These are phyloP conservation scores for Cyprinella venusta DNA, from an alignment of 2,797 vertebrate species.

Conservation along the genomic window DNA sequence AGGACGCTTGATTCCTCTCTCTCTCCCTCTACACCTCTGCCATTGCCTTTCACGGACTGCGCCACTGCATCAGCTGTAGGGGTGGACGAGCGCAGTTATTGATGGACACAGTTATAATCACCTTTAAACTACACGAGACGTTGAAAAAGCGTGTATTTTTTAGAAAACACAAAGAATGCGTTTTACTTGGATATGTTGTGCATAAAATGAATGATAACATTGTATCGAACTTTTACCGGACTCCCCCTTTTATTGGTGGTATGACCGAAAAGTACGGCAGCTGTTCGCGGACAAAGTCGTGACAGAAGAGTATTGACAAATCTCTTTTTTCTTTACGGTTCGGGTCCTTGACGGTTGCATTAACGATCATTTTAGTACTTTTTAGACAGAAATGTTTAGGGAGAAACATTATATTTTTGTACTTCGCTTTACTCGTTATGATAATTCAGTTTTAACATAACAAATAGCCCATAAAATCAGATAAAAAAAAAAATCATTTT, in stretches of 20 bases:
- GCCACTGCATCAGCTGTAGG: slow-evolving; percentile 68
- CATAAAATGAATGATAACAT: fast-evolving
- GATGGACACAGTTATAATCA: fast-evolving
- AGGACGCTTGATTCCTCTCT: slow-evolving; percentile 77
- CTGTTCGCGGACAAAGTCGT: slow-evolving; percentile 57
- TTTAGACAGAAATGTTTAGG: too few relatives aligned
- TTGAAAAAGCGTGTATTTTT: fast-evolving
- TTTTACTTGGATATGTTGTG: background rate
- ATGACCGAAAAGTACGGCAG: slow-evolving; percentile 74
- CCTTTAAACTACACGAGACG: background rate
- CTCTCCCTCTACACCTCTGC: slow-evolving; percentile 74
- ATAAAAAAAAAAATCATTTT: too few relatives aligned
- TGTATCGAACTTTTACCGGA: background rate
- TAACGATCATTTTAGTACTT: background rate
- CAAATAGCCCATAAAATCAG: background rate
- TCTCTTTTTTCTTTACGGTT: background rate
- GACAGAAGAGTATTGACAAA: background rate
- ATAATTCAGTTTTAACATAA: background rate
- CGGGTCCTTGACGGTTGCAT: background rate
- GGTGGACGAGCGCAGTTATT: background rate
- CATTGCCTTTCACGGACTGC: slow-evolving; percentile 69
- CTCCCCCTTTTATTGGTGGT: slow-evolving; percentile 64
- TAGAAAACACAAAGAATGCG: fast-evolving
- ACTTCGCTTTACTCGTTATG: background rate
- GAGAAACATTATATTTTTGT: background rate